Percentiles rank a stretch among this genome's conserved stretches.
phyloP scores from a whole-genome alignment of 2,113 vertebrate species.

The Myanophis thanlyinensis region DNA sequence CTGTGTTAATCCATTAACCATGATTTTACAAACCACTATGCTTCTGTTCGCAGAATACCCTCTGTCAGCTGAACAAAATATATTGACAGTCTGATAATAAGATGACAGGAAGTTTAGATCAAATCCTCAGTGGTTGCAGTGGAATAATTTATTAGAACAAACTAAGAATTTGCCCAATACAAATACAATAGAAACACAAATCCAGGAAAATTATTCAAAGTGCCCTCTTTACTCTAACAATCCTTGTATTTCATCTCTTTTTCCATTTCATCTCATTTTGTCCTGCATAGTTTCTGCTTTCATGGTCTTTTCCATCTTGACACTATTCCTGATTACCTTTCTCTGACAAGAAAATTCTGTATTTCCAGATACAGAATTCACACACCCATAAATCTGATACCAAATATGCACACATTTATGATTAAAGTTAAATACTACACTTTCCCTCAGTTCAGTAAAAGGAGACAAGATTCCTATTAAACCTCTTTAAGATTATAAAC shows the following conservation, averaged over 20 bases:
- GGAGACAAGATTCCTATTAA: background rate
- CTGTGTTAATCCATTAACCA: background rate
- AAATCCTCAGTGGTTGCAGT: background rate
- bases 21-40: background rate
- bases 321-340: background rate
- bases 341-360: background rate
- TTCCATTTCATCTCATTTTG: background rate
- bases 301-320: background rate
- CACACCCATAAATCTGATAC: background rate
- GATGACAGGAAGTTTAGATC: background rate
- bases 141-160: background rate
- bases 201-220: background rate
- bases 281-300: background rate
- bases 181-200: background rate
- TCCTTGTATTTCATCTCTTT: background rate
- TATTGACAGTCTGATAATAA: background rate
- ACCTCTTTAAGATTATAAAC: background rate
- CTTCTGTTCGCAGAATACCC: background rate
- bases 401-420: background rate
- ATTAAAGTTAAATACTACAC: background rate
- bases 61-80: background rate
- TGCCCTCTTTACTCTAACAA: background rate
- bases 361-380: background rate
- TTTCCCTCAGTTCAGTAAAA: background rate
- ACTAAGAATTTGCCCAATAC: background rate